Conservation (phyloP, 2,113 vertebrate species). For the Sula dactylatra region DNA sequence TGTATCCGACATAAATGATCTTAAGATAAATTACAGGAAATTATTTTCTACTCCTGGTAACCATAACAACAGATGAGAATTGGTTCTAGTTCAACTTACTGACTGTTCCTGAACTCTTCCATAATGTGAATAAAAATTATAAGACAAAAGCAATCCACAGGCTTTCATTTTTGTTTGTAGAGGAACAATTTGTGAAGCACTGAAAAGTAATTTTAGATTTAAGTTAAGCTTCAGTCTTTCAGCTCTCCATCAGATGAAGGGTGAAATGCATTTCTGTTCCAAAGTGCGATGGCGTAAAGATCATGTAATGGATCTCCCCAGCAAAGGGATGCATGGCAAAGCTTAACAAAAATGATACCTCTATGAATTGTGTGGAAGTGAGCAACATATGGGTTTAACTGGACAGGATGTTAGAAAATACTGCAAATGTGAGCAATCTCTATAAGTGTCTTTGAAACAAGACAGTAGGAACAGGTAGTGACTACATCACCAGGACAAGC, state of each 20-base stretch:
- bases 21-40: slow-evolving; percentile 80
- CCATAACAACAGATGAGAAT: slow-evolving; percentile 75
- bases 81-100: slow-evolving; percentile 57
- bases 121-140: slow-evolving; percentile 15
- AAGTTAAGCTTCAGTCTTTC: not conserved
- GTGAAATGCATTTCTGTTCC: not conserved
- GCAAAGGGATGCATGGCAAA: not conserved
- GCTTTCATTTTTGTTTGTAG: not conserved
- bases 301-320: not conserved
- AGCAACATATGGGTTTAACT: not conserved
- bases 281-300: not conserved
- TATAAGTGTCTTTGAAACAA: not conserved
- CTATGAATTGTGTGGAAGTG: not conserved
- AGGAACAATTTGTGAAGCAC: not conserved
- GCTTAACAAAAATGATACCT: not conserved
- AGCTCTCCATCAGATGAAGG: not conserved
- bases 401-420: not conserved
- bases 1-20: slow-evolving; percentile 72
- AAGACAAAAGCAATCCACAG: not conserved
- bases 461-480: not conserved
- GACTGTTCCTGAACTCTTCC: slow-evolving; percentile 42
- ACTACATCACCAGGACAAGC: not conserved
- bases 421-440: not conserved
- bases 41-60: slow-evolving; percentile 74
- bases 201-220: not conserved